Percentiles rank a stretch among this genome's conserved stretches.
Conservation (phyloP, 1,140 invertebrate species). For the Brachionus plicatilis region DNA sequence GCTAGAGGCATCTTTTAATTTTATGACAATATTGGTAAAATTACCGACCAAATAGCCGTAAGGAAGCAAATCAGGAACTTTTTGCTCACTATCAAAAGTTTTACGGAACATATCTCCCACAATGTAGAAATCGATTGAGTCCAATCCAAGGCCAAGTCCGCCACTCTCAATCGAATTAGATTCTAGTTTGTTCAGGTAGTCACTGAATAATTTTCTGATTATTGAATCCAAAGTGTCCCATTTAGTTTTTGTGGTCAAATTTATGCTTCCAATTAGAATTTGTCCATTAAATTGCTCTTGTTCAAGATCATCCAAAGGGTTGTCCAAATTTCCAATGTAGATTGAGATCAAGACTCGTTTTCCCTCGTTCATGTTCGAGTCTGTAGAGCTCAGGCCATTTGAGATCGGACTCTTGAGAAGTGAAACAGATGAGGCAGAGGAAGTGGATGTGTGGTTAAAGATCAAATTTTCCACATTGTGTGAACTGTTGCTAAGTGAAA, state of each 20-base stretch:
- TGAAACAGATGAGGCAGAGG: constrained; percentile 16
- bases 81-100: constrained; percentile 41
- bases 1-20: constrained; percentile 69
- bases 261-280: constrained; percentile 74
- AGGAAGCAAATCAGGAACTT: constrained; percentile 77
- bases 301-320: not conserved
- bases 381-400: not conserved
- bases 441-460: constrained; percentile 8
- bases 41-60: constrained; percentile 87
- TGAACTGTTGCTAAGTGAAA: constrained; percentile 27
- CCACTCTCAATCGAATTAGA: not conserved
- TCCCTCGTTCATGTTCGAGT: constrained; percentile 64
- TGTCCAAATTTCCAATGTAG: constrained; percentile 62
- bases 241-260: constrained; percentile 81
- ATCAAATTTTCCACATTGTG: constrained; percentile 30
- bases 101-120: constrained; percentile 25
- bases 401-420: constrained; percentile 26
- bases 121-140: constrained; percentile 24
- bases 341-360: constrained; percentile 77
- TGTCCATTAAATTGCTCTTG: constrained; percentile 18
- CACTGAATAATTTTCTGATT: constrained; percentile 81
- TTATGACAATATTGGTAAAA: constrained; percentile 59
- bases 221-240: constrained; percentile 89
- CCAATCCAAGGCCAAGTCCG: constrained; percentile 18
- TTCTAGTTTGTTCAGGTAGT: constrained; percentile 43